Conservation (phyloP, 1,140 invertebrate species). For the Xylocopa sonorina region DNA sequence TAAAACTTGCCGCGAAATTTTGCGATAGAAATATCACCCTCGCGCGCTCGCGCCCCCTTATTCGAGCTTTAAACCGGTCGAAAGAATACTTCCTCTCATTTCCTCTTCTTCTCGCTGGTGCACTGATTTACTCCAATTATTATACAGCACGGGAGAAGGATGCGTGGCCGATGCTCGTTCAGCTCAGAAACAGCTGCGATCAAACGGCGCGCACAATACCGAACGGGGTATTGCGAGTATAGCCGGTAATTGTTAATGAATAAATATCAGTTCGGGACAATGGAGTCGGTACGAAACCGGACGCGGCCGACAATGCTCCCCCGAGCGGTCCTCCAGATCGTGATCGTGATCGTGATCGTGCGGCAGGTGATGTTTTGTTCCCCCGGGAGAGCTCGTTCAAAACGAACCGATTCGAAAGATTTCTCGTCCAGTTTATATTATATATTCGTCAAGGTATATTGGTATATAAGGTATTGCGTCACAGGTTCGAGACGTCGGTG, state of each 20-base stretch:
- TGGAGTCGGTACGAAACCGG: conserved; percentile 65
- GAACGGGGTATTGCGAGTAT: conserved; percentile 47
- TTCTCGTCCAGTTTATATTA: too few species aligned
- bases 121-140: conserved; percentile 44
- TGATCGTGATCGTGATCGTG: conserved; percentile 54
- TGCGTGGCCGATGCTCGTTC: conserved; percentile 25
- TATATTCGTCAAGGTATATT: too few species aligned
- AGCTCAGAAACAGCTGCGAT: conserved; percentile 56
- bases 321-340: too few species aligned
- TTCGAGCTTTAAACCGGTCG: conserved; percentile 52
- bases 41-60: too few species aligned
- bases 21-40: too few species aligned
- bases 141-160: conserved; percentile 36
- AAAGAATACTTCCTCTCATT: conserved; percentile 8
- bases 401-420: conserved; percentile 60
- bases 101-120: background rate
- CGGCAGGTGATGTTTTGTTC: conserved; percentile 68
- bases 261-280: conserved; percentile 73
- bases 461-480: too few species aligned
- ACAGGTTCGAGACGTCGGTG: too few species aligned
- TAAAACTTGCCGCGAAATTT: too few species aligned
- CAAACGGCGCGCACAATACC: conserved; percentile 47
- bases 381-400: conserved; percentile 54
- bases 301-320: conserved; percentile 68
- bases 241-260: conserved; percentile 74